phyloP scores from a whole-genome alignment of 2,113 vertebrate species.

The Myrmecophaga tridactyla region DNA sequence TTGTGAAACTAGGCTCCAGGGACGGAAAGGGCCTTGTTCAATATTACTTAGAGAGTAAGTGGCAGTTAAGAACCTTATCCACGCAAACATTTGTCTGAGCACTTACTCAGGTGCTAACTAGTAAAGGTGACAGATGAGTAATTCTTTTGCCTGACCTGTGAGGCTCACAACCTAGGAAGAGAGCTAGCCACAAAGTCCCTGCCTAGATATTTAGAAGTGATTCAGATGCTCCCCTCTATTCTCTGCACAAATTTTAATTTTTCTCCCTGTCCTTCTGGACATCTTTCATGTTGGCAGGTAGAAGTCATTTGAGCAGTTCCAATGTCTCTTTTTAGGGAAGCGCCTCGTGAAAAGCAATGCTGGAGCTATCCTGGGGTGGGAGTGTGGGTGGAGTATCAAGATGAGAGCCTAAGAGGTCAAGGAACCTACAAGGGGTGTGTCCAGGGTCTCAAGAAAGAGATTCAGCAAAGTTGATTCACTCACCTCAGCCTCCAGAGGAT shows the following conservation, averaged over 20 bases:
- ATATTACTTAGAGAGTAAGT: conserved; percentile 12
- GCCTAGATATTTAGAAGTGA: neutral
- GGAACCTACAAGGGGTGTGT: too few relatives aligned
- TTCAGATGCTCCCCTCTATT: neutral
- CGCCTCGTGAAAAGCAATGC: neutral
- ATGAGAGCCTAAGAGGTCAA: neutral
- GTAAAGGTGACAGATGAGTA: neutral
- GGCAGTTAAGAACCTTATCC: conserved; percentile 8
- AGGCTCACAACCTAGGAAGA: neutral
- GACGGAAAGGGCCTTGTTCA: neutral
- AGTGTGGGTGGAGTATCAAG: neutral
- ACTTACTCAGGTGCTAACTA: neutral
- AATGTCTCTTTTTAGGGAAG: neutral
- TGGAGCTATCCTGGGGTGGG: neutral
- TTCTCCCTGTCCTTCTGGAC: neutral
- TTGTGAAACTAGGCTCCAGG: neutral
- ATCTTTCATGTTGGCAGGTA: neutral
- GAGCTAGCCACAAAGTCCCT: neutral
- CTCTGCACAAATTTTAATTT: neutral
- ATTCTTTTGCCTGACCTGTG: neutral
- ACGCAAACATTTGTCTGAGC: neutral
- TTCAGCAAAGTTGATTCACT: neutral
- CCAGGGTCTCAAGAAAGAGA: neutral
- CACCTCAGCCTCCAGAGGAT: neutral
- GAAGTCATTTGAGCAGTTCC: neutral